These are phyloP conservation scores for Drosophila varians DNA, from an alignment of 1,140 invertebrate species.

Conservation along the genomic window DNA sequence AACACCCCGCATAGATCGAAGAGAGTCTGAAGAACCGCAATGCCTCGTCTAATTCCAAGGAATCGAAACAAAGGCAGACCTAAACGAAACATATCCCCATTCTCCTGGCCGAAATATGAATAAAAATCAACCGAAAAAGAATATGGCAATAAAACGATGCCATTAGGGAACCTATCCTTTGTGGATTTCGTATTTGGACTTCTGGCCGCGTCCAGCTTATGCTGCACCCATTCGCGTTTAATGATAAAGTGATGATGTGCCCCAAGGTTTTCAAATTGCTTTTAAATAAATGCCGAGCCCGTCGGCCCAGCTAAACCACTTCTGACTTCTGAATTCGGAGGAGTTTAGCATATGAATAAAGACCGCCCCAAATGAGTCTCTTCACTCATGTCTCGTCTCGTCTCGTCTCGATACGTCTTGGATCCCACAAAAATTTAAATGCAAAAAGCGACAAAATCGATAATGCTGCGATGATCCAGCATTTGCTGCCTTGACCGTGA, in stretches of 20 bases:
- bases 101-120: slow-evolving; percentile 62
- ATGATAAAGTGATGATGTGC: slow-evolving; percentile 66
- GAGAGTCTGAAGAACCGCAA: slow-evolving; percentile 54
- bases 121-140: slow-evolving; percentile 33
- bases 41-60: slow-evolving; percentile 59
- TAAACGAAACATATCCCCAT: slow-evolving; percentile 13
- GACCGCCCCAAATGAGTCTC: slow-evolving; percentile 17
- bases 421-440: slow-evolving; percentile 52
- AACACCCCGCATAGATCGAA: slow-evolving; percentile 65
- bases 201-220: slow-evolving; percentile 44
- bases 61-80: slow-evolving; percentile 67
- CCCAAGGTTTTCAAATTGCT: slow-evolving; percentile 63
- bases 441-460: slow-evolving; percentile 61
- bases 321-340: slow-evolving; percentile 66
- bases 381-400: slow-evolving; percentile 5
- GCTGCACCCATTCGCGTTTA: slow-evolving; percentile 61
- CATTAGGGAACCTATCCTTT: slow-evolving; percentile 56
- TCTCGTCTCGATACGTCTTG: slow-evolving; percentile 3
- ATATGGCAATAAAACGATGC: slow-evolving; percentile 35
- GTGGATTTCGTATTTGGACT: slow-evolving; percentile 23
- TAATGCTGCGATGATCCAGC: slow-evolving; percentile 50
- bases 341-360: slow-evolving; percentile 78
- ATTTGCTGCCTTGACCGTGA: slow-evolving; percentile 36
- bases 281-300: slow-evolving; percentile 63
- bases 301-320: slow-evolving; percentile 50